Percentiles rank a stretch among this genome's conserved stretches.
phyloP scores from a whole-genome alignment of 2,888 invertebrate genomes.

The Ophion ellenae region DNA sequence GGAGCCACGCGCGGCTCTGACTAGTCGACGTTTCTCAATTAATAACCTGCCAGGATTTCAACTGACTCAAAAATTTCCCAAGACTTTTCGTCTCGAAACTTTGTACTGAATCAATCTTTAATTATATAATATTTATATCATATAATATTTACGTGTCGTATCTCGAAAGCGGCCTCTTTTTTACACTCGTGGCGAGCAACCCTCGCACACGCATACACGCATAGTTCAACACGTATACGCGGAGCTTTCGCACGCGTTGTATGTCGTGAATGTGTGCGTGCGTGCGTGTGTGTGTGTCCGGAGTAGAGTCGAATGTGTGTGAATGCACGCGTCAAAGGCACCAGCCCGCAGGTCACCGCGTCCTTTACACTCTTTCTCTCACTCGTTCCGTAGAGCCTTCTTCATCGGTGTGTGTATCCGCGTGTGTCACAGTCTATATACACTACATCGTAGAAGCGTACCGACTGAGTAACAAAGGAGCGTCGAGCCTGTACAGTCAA shows the following conservation, averaged over 20 bases:
- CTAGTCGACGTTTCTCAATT: too few relatives aligned
- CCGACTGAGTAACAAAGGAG: not conserved
- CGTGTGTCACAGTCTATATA: not conserved
- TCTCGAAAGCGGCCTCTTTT: slow-evolving; percentile 3
- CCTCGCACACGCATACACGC: slow-evolving; percentile 5
- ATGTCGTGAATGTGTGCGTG: not conserved
- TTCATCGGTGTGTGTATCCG: not conserved
- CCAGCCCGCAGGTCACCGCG: slow-evolving; percentile 73
- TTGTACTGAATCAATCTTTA: not conserved
- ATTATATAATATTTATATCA: not conserved
- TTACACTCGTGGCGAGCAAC: slow-evolving; percentile 21
- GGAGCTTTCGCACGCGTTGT: not conserved
- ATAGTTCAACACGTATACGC: slow-evolving; percentile 3
- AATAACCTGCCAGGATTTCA: not conserved
- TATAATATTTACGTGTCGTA: not conserved
- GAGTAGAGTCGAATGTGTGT: slow-evolving; percentile 56
- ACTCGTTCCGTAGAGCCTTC: slow-evolving; percentile 1
- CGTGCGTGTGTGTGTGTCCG: not conserved
- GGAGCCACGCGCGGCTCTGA: not conserved
- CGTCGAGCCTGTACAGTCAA: not conserved
- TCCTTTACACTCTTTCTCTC: slow-evolving; percentile 68
- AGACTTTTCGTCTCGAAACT: not conserved
- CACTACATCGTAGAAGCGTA: not conserved
- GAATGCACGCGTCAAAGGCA: slow-evolving; percentile 71
- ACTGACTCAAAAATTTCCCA: not conserved